These are phyloP conservation scores for Luscinia luscinia DNA, from an alignment of 2,797 vertebrate species.

Conservation along the genomic window DNA sequence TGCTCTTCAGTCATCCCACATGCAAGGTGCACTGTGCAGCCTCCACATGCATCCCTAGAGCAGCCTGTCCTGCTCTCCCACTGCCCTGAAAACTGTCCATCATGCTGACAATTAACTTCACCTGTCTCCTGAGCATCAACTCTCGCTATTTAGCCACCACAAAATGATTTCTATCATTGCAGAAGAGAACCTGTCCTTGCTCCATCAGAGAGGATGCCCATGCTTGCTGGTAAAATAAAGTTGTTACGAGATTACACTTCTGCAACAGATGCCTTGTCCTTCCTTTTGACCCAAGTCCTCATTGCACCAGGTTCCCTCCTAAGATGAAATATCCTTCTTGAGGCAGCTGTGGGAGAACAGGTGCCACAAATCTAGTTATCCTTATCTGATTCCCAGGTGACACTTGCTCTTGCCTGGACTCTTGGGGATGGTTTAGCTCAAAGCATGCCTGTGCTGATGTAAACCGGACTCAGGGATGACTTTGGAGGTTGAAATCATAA, in stretches of 20 bases:
- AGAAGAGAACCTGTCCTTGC: not conserved
- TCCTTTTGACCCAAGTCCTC: not conserved
- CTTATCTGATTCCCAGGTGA: not conserved
- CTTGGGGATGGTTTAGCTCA: not conserved
- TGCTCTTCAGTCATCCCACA: not conserved
- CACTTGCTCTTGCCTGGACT: not conserved
- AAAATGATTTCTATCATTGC: not conserved
- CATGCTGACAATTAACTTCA: not conserved
- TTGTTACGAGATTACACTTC: not conserved
- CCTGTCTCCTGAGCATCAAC: not conserved
- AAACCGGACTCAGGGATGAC: not conserved
- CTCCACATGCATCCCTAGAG: not conserved
- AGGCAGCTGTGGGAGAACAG: not conserved
- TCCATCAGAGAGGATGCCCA: not conserved
- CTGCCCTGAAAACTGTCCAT: not conserved
- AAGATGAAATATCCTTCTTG: not conserved
- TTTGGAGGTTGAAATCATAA: not conserved
- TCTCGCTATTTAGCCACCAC: not conserved
- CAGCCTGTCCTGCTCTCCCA: not conserved
- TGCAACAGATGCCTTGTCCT: not conserved
- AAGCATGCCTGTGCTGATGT: not conserved
- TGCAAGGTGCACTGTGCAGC: constrained; percentile 17
- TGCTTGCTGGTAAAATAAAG: not conserved
- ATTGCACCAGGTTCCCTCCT: not conserved
- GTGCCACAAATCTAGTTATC: not conserved